These are phyloP conservation scores for Chionomys nivalis DNA, from an alignment of 2,113 vertebrate genomes.

Conservation along the genomic window DNA sequence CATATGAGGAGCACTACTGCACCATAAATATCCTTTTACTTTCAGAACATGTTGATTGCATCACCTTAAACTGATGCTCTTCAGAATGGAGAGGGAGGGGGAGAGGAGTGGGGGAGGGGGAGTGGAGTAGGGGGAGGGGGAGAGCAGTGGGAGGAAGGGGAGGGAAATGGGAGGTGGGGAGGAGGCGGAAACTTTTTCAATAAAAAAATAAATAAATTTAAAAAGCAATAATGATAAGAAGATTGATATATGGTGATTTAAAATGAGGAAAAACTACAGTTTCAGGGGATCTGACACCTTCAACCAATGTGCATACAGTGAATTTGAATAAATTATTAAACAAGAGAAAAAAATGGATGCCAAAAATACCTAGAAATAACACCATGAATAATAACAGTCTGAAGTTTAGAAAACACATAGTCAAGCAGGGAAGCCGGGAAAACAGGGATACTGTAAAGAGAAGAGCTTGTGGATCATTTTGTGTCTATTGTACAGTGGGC, in stretches of 20 bases:
- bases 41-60: constrained; percentile 15
- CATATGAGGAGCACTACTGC: background rate
- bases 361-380: constrained; percentile 5
- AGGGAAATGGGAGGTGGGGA: too few relatives aligned
- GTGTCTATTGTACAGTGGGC: background rate
- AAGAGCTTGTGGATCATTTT: background rate
- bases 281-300: too few relatives aligned
- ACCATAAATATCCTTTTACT: background rate
- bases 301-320: too few relatives aligned
- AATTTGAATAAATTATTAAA: too few relatives aligned
- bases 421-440: background rate
- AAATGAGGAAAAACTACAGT: background rate
- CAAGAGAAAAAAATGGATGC: background rate
- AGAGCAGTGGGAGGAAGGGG: too few relatives aligned
- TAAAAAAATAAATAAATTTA: too few relatives aligned
- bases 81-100: too few relatives aligned
- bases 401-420: background rate
- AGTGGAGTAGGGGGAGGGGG: too few relatives aligned
- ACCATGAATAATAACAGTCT: background rate
- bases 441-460: background rate
- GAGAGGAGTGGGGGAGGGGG: too few relatives aligned
- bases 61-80: constrained; percentile 2
- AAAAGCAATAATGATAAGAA: constrained; percentile 31
- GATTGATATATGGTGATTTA: background rate
- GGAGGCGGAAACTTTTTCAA: too few relatives aligned